Conservation (phyloP, 2,113 vertebrate genomes). For the Gambusia affinis region DNA sequence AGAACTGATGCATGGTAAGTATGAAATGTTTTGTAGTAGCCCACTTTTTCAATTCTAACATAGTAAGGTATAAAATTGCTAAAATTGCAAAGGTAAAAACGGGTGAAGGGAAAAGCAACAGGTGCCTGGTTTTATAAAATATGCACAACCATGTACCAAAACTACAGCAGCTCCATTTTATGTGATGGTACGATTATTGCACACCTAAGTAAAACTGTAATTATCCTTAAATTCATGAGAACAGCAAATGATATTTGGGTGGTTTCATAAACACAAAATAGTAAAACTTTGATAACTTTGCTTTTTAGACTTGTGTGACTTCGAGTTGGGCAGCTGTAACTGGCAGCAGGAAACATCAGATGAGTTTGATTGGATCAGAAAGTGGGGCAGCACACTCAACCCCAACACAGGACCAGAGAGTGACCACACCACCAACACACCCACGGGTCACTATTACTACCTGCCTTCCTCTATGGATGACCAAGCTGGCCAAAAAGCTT, state of each 20-base stretch:
- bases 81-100: no score
- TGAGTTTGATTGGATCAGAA: constrained; percentile 71
- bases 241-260: neutral
- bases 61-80: no score
- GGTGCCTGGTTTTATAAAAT: neutral
- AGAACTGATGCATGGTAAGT: no score
- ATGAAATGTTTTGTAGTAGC: no score
- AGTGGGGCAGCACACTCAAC: constrained; percentile 52
- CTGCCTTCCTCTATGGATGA: constrained; percentile 57
- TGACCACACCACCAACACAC: constrained; percentile 79
- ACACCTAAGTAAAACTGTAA: neutral
- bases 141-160: neutral
- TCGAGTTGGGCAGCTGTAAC: constrained; percentile 75
- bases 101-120: no score
- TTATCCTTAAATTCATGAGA: neutral
- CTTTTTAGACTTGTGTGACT: constrained; percentile 75
- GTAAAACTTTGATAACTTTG: neutral
- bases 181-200: neutral
- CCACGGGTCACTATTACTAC: constrained; percentile 70
- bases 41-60: no score
- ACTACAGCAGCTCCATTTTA: neutral
- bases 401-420: constrained; percentile 66
- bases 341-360: constrained; percentile 69
- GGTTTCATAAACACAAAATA: neutral
- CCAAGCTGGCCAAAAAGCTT: constrained; percentile 53